These are phyloP conservation scores for Magallana gigas DNA, from an alignment of 1,140 invertebrate genomes.

Conservation along the genomic window DNA sequence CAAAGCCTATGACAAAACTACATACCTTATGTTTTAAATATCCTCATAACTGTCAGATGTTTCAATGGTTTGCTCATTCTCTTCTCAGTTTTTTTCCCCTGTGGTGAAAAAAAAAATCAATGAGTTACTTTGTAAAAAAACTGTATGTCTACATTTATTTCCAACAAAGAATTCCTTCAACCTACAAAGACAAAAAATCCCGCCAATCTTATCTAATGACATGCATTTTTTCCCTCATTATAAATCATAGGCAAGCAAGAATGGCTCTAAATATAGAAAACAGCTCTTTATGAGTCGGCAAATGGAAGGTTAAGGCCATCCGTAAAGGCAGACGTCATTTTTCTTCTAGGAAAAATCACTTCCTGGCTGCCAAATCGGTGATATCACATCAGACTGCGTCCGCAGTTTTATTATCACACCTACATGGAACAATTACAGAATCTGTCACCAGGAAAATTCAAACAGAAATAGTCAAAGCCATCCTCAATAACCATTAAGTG, in stretches of 20 bases:
- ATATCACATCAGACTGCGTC: conserved; percentile 1
- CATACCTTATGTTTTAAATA: conserved; percentile 1
- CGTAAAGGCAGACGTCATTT: not conserved
- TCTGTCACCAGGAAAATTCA: conserved; percentile 16
- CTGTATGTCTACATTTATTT: not conserved
- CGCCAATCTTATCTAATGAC: conserved; percentile 3
- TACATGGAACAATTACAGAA: conserved; percentile 21
- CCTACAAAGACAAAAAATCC: not conserved
- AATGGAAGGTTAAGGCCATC: not conserved
- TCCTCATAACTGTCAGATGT: not conserved
- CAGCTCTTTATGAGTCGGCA: not conserved
- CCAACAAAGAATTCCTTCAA: not conserved
- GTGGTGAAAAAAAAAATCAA: conserved; percentile 16
- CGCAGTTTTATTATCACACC: conserved; percentile 13
- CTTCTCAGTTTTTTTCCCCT: not conserved
- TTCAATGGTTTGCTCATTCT: not conserved
- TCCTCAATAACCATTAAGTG: not conserved
- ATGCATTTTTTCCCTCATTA: conserved; percentile 35
- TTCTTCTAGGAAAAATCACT: not conserved
- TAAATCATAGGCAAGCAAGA: conserved; percentile 23
- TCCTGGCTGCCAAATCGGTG: not conserved
- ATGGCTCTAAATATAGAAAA: conserved; percentile 31
- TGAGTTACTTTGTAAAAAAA: not conserved
- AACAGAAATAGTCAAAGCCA: conserved; percentile 5
- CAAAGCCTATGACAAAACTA: not conserved